phyloP scores from a whole-genome alignment of 2,797 vertebrate genomes.

The Scarus forsteni region DNA sequence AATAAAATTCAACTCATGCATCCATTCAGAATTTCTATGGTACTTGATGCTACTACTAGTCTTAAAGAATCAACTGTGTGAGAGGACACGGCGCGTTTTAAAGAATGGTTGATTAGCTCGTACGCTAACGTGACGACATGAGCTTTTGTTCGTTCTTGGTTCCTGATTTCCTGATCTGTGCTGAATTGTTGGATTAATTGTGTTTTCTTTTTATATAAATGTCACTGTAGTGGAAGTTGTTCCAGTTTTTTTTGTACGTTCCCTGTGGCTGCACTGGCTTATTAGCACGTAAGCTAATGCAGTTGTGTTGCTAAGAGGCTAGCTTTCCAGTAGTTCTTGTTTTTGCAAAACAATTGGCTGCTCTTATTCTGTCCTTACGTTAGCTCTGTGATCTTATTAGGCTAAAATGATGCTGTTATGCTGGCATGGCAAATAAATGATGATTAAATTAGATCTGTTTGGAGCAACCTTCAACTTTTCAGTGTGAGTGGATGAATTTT shows the following conservation, averaged over 20 bases:
- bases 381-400: conserved; percentile 62
- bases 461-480: conserved; percentile 38
- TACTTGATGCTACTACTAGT: conserved; percentile 48
- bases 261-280: conserved; percentile 69
- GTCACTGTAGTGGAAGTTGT: conserved; percentile 71
- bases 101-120: conserved; percentile 63
- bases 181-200: conserved; percentile 51
- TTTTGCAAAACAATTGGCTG: conserved; percentile 39
- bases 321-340: conserved; percentile 62
- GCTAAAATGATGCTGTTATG: conserved; percentile 61
- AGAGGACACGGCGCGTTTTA: conserved; percentile 35
- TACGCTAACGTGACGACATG: conserved; percentile 47
- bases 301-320: conserved; percentile 61
- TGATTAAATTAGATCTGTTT: conserved; percentile 43
- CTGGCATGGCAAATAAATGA: conserved; percentile 74
- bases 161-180: conserved; percentile 58
- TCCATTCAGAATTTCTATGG: conserved; percentile 45
- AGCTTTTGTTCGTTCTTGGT: conserved; percentile 26
- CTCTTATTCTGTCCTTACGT: conserved; percentile 41
- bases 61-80: conserved; percentile 46
- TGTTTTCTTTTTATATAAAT: conserved; percentile 57
- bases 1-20: conserved; percentile 13
- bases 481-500: conserved; percentile 32
- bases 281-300: conserved; percentile 62
- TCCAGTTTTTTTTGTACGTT: conserved; percentile 65